Percentiles rank a stretch among this genome's conserved stretches.
Conservation (phyloP, 1,140 invertebrate genomes). For the Pararge aegeria region DNA sequence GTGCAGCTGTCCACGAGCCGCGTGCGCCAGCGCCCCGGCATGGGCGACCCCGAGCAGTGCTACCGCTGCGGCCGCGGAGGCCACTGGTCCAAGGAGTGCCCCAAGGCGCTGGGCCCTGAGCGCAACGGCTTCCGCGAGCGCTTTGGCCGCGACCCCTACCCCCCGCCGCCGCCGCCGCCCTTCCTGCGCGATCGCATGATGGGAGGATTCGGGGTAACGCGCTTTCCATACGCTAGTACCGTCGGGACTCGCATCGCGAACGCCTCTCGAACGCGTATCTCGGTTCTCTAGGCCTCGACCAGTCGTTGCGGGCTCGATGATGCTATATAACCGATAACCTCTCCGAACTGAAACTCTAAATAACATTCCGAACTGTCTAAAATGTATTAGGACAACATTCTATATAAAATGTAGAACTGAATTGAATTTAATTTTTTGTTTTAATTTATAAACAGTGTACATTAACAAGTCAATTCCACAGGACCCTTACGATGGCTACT, state of each 20-base stretch:
- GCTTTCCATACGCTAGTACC: slow-evolving; percentile 40
- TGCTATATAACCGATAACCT: slow-evolving; percentile 26
- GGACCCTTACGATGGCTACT: slow-evolving; percentile 90
- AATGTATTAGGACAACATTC: neutral
- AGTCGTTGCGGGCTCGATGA: slow-evolving; percentile 48
- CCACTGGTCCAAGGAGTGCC: slow-evolving; percentile 97
- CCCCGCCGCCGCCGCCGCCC: slow-evolving; percentile 90
- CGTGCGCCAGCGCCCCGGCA: slow-evolving; percentile 94
- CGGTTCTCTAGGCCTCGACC: neutral
- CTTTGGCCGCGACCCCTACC: slow-evolving; percentile 91
- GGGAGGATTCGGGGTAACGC: slow-evolving; percentile 90
- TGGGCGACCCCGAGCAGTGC: slow-evolving; percentile 96
- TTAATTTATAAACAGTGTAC: neutral
- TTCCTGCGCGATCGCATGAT: slow-evolving; percentile 93
- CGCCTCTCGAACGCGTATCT: slow-evolving; percentile 42
- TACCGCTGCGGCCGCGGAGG: slow-evolving; percentile 95
- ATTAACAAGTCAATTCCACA: slow-evolving; percentile 52
- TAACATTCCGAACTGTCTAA: no score
- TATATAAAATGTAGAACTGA: neutral
- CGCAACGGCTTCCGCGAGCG: slow-evolving; percentile 90
- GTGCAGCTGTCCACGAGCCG: slow-evolving; percentile 94
- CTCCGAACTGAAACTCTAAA: neutral
- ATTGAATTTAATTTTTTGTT: neutral
- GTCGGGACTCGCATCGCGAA: slow-evolving; percentile 54
- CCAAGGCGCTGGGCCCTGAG: slow-evolving; percentile 86